Evolutionary conservation across 2,797 vertebrate genomes (phyloP).

Genomic region (Simalia tracyae): DNA sequence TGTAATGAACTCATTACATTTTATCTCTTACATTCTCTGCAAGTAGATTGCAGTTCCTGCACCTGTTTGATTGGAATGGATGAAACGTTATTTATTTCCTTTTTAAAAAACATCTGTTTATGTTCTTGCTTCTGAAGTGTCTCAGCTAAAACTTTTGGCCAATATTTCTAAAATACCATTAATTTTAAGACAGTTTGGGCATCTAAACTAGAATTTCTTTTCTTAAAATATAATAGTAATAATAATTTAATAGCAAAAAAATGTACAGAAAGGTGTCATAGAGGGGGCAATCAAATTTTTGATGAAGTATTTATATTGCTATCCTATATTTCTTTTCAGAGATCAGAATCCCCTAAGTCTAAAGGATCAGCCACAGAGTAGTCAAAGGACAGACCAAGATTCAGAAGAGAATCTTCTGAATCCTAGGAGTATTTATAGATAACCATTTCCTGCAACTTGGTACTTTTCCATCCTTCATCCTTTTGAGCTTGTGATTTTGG

Average conservation of each 20-base stretch:
- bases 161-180: not conserved
- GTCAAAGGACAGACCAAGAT: too few species aligned
- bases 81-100: not conserved
- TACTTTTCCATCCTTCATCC: too few species aligned
- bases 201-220: not conserved
- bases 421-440: too few species aligned
- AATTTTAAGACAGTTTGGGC: not conserved
- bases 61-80: not conserved
- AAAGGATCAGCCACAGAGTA: too few species aligned
- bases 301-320: not conserved
- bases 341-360: not conserved
- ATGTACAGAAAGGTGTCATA: not conserved
- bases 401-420: too few species aligned
- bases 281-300: not conserved
- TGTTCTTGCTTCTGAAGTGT: not conserved
- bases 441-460: too few species aligned
- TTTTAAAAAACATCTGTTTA: not conserved
- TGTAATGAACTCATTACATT: slow-evolving; percentile 26
- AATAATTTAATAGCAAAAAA: not conserved
- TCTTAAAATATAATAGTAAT: not conserved
- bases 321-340: not conserved
- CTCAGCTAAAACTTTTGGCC: not conserved
- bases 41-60: slow-evolving; percentile 14
- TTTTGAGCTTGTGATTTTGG: too few species aligned
- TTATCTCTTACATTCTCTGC: slow-evolving; percentile 21